phyloP scores from a whole-genome alignment of 2,888 invertebrate genomes.

The Mamestra brassicae region DNA sequence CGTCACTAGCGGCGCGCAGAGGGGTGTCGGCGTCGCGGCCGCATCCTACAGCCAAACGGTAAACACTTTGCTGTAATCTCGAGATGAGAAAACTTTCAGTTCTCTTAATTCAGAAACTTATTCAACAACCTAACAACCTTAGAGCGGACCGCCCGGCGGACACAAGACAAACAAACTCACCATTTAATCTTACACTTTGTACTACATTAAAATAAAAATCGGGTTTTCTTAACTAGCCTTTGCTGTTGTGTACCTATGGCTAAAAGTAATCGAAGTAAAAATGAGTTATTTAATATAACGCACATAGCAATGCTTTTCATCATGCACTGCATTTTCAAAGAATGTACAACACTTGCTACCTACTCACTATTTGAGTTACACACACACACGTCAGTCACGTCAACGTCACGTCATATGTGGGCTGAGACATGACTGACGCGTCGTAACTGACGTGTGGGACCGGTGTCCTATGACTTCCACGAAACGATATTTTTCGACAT shows the following conservation, averaged over 20 bases:
- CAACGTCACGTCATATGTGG: not conserved
- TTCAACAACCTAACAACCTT: slow-evolving; percentile 91
- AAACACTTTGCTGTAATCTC: slow-evolving; percentile 92
- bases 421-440: not conserved
- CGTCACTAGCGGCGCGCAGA: slow-evolving; percentile 57
- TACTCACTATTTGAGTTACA: not conserved
- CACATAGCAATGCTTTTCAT: not conserved
- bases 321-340: not conserved
- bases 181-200: slow-evolving; percentile 86
- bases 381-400: not conserved
- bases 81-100: slow-evolving; percentile 92
- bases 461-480: not conserved
- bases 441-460: not conserved
- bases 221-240: slow-evolving; percentile 55
- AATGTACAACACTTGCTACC: not conserved
- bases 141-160: slow-evolving; percentile 88
- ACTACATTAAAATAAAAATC: slow-evolving; percentile 78
- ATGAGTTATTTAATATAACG: not conserved
- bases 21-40: slow-evolving; percentile 79
- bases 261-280: slow-evolving; percentile 21
- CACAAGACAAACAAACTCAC: slow-evolving; percentile 89
- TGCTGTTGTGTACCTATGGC: not conserved
- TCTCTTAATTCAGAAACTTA: slow-evolving; percentile 92
- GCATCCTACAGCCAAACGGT: slow-evolving; percentile 90
- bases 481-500: not conserved